Evolutionary conservation across 2,888 invertebrate genomes (phyloP).

Genomic region (Ditula angustiorana): DNA sequence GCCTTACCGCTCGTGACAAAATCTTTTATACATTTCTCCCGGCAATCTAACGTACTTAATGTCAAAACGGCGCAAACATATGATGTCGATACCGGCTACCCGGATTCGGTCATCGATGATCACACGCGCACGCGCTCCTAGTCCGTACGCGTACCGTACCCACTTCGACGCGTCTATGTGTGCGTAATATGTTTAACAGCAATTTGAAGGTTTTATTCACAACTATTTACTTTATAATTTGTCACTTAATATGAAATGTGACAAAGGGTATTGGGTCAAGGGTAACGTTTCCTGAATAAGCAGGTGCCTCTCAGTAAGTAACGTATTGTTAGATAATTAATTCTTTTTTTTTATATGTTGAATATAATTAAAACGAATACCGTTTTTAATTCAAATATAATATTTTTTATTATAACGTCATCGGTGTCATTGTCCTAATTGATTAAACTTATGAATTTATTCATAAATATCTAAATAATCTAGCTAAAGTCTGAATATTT

Average conservation of each 20-base stretch:
- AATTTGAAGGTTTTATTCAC: slow-evolving; percentile 61
- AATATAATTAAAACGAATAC: background rate
- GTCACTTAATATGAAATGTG: slow-evolving; percentile 58
- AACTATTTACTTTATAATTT: slow-evolving; percentile 63
- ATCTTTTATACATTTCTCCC: slow-evolving; percentile 80
- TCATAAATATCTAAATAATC: background rate
- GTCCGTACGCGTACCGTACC: slow-evolving; percentile 44
- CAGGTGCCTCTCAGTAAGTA: background rate
- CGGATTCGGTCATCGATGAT: slow-evolving; percentile 68
- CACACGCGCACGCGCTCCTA: slow-evolving; percentile 45
- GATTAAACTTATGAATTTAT: background rate
- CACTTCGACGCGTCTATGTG: slow-evolving; percentile 49
- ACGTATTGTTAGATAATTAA: slow-evolving; percentile 9
- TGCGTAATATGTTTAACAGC: slow-evolving; percentile 49
- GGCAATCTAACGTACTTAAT: slow-evolving; percentile 63
- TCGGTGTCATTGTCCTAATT: slow-evolving; percentile 14
- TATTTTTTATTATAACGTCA: background rate
- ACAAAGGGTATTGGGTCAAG: slow-evolving; percentile 45
- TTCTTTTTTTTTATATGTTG: background rate
- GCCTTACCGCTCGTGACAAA: slow-evolving; percentile 57
- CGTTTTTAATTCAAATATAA: background rate
- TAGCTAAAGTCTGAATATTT: slow-evolving; percentile 6
- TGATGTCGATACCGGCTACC: slow-evolving; percentile 67
- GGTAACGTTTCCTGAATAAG: slow-evolving; percentile 27
- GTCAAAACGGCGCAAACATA: slow-evolving; percentile 67